A percentile compares a stretch with the other conserved stretches of the same genome.
These are phyloP conservation scores for Neotoma lepida DNA, from an alignment of 2,113 vertebrate species.

Conservation along the genomic window DNA sequence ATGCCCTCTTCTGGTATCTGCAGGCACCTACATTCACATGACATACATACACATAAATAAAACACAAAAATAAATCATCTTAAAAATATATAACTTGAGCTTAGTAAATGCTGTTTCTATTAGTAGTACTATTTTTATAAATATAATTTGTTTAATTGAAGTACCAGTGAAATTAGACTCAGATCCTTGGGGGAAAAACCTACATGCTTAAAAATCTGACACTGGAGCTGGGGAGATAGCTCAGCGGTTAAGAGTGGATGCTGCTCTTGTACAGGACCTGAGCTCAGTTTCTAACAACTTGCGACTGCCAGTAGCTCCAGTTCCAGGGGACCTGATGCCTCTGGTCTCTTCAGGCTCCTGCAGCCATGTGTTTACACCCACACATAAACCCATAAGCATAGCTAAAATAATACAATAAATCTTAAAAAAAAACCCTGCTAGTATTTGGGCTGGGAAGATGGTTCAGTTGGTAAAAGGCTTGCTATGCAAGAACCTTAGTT, in stretches of 20 bases:
- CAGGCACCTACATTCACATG: background rate
- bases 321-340: background rate
- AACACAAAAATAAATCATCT: background rate
- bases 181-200: background rate
- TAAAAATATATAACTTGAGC: background rate
- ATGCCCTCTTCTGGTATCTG: background rate
- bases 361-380: background rate
- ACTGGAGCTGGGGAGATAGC: background rate
- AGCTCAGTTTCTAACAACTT: background rate
- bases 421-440: background rate
- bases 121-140: background rate
- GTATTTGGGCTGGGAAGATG: background rate
- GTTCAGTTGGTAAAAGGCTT: background rate
- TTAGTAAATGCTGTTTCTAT: background rate
- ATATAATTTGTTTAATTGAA: background rate
- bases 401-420: background rate
- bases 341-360: background rate
- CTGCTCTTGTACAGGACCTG: background rate
- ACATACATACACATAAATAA: background rate
- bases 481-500: background rate
- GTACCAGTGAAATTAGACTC: background rate
- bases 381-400: background rate
- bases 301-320: background rate
- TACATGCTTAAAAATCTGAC: background rate
- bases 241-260: background rate